Evolutionary conservation across 2,888 invertebrate genomes (phyloP).

Genomic region (Lycaena phlaeas): DNA sequence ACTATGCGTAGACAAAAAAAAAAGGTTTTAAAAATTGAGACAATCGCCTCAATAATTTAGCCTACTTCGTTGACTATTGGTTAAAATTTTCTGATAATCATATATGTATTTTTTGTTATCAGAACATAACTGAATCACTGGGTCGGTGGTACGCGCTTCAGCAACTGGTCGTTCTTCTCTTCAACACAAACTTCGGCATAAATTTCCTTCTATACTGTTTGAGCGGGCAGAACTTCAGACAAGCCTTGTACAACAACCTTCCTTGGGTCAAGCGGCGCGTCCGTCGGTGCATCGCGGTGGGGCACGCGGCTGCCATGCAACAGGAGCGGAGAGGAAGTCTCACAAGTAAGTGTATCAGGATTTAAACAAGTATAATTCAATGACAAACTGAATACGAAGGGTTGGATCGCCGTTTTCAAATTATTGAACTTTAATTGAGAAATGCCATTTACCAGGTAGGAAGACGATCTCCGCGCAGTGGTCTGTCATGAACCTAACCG

Average conservation of each 20-base stretch:
- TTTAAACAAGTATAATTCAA: too few species aligned
- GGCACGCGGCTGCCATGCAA: conserved; percentile 16
- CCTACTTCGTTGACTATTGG: too few species aligned
- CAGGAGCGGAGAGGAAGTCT: conserved; percentile 31
- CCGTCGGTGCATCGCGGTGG: conserved; percentile 17
- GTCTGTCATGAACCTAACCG: too few species aligned
- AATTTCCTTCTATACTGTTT: conserved; percentile 88
- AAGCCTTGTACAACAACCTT: conserved; percentile 52
- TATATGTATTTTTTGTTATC: conserved; percentile 14
- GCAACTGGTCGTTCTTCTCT: conserved; percentile 78
- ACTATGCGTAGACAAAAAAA: too few species aligned
- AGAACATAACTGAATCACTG: conserved; percentile 30
- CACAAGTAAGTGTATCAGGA: conserved; percentile 38
- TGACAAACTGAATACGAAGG: too few species aligned
- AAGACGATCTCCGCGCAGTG: too few species aligned
- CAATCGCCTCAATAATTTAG: too few species aligned
- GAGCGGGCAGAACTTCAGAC: conserved; percentile 85
- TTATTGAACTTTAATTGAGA: too few species aligned
- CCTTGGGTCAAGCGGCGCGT: conserved; percentile 28
- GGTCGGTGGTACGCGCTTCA: conserved; percentile 73
- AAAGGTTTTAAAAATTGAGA: too few species aligned
- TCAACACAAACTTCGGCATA: conserved; percentile 87
- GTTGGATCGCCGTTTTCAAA: too few species aligned
- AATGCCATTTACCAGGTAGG: too few species aligned
- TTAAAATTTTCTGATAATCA: too few species aligned